phyloP scores from a whole-genome alignment of 2,888 invertebrate genomes.

The Harpalus rufipes region DNA sequence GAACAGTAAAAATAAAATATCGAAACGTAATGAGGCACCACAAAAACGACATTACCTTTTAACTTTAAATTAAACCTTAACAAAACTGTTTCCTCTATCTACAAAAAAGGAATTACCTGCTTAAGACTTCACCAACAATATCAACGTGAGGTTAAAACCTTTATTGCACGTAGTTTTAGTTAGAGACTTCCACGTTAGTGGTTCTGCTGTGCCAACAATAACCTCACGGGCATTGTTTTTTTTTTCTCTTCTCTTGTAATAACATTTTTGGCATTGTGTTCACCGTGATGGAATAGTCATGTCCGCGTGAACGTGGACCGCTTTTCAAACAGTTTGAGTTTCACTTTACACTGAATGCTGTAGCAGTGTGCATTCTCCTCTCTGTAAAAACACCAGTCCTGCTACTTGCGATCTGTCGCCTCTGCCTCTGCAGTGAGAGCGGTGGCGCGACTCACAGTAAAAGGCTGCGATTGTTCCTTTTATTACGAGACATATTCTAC shows the following conservation, averaged over 20 bases:
- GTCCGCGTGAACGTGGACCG: slow-evolving; percentile 35
- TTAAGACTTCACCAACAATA: neutral
- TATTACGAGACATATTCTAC: slow-evolving; percentile 23
- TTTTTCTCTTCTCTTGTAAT: slow-evolving; percentile 36
- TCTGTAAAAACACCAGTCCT: slow-evolving; percentile 14
- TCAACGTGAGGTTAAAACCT: slow-evolving; percentile 7
- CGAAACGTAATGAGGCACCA: neutral
- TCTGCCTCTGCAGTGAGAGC: neutral
- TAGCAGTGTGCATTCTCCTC: slow-evolving; percentile 9
- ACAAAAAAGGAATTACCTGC: neutral
- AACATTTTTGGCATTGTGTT: slow-evolving; percentile 48
- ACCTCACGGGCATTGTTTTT: slow-evolving; percentile 2
- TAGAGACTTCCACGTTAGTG: slow-evolving; percentile 13
- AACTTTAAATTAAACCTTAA: slow-evolving; percentile 43
- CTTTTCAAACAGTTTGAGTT: slow-evolving; percentile 52
- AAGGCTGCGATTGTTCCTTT: slow-evolving; percentile 33
- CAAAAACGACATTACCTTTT: neutral
- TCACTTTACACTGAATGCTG: neutral
- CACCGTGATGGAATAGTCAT: slow-evolving; percentile 53
- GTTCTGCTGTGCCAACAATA: neutral
- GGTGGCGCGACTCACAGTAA: slow-evolving; percentile 3
- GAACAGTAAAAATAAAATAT: too few species aligned
- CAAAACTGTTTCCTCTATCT: slow-evolving; percentile 4
- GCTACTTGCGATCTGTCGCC: slow-evolving; percentile 10
- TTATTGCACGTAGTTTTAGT: slow-evolving; percentile 17